Evolutionary conservation across 2,888 invertebrate genomes (phyloP).

Genomic region (Epinotia nisella): DNA sequence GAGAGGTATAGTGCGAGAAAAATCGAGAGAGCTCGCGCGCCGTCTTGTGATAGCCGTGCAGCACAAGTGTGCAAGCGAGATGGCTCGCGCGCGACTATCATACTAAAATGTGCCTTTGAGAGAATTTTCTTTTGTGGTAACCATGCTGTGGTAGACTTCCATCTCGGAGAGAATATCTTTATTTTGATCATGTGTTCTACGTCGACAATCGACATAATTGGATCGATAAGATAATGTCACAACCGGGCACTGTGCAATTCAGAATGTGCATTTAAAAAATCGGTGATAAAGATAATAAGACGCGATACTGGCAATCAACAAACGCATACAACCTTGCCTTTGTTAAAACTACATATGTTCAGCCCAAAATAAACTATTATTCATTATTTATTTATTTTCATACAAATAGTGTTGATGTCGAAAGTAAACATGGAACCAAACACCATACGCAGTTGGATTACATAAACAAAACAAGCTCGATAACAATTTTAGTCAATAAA

Average conservation of each 20-base stretch:
- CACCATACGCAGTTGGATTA: neutral
- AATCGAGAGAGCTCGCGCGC: too few relatives aligned
- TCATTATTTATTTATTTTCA: too few relatives aligned
- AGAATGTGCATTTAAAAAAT: constrained; percentile 15
- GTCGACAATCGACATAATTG: constrained; percentile 16
- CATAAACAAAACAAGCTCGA: neutral
- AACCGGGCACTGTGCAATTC: constrained; percentile 10
- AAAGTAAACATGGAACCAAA: constrained; percentile 24
- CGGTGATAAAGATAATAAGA: constrained; percentile 17
- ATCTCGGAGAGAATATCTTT: neutral
- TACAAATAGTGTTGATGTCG: constrained; percentile 11
- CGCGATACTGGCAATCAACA: neutral
- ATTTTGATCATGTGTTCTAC: constrained; percentile 20
- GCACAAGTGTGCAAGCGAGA: neutral
- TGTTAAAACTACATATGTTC: too few relatives aligned
- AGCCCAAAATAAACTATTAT: too few relatives aligned
- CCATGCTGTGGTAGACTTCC: neutral
- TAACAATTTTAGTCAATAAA: neutral
- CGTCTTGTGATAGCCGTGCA: too few relatives aligned
- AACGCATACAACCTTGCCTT: too few relatives aligned
- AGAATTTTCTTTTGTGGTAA: neutral
- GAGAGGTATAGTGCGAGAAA: too few relatives aligned
- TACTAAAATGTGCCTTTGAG: neutral
- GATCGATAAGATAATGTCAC: constrained; percentile 23
- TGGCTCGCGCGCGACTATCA: neutral